Percentiles rank a stretch among this genome's conserved stretches.
Evolutionary conservation across 2,888 invertebrate genomes (phyloP).

Genomic region (Petrophora chlorosata): DNA sequence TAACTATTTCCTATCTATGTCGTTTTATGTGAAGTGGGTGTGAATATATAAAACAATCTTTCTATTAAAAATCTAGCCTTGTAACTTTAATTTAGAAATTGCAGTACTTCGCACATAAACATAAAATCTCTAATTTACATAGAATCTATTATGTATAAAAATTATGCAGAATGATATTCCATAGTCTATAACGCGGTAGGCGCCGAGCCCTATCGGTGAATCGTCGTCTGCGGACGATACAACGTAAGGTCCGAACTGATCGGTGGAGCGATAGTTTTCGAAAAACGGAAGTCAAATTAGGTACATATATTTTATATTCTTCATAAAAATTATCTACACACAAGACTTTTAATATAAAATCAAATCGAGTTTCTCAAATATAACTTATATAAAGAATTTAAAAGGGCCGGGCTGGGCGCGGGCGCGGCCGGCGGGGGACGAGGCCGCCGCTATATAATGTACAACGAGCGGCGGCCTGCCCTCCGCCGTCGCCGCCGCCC

Average conservation of each 20-base stretch:
- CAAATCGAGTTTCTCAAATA: conserved; percentile 74
- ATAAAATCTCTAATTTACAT: conserved; percentile 40
- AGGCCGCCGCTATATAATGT: conserved; percentile 38
- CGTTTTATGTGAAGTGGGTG: conserved; percentile 33
- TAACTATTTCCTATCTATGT: conserved; percentile 25
- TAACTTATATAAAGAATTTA: conserved; percentile 64
- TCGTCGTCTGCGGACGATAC: conserved; percentile 22
- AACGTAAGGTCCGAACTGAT: conserved; percentile 12
- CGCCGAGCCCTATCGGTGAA: conserved; percentile 24
- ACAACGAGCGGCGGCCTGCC: conserved; percentile 39
- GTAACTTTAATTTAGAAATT: conserved; percentile 58
- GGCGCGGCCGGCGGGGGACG: conserved; percentile 35
- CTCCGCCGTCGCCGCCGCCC: conserved; percentile 28
- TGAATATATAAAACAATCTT: conserved; percentile 65
- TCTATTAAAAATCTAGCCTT: conserved; percentile 66
- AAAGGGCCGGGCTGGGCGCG: conserved; percentile 44
- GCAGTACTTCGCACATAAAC: conserved; percentile 38
- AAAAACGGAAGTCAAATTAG: conserved; percentile 69
- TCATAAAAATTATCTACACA: conserved; percentile 83
- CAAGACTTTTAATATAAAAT: conserved; percentile 78
- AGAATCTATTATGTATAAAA: conserved; percentile 36
- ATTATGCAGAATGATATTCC: conserved; percentile 59
- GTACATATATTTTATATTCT: conserved; percentile 81
- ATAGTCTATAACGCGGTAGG: conserved; percentile 48
- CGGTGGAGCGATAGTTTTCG: conserved; percentile 38